Evolutionary conservation across 2,888 invertebrate genomes (phyloP).

Genomic region (Oxystoma pomonae): DNA sequence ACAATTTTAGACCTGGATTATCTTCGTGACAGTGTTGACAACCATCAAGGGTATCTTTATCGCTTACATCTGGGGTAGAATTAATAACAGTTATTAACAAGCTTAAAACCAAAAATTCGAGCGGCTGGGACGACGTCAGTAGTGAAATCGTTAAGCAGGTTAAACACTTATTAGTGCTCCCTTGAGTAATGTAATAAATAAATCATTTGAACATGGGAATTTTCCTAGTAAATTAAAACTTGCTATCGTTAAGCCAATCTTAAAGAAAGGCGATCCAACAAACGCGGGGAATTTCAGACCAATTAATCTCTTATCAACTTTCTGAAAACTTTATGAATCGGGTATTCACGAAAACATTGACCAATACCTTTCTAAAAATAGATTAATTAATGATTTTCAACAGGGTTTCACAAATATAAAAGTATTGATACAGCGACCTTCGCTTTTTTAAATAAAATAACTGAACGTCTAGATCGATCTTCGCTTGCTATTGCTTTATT

Average conservation of each 20-base stretch:
- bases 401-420: not conserved
- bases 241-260: not conserved
- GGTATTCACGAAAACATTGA: not conserved
- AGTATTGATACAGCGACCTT: not conserved
- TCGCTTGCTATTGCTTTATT: not conserved
- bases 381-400: not conserved
- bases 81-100: too few relatives aligned
- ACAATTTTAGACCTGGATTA: too few relatives aligned
- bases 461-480: not conserved
- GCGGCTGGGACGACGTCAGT: not conserved
- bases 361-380: not conserved
- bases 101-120: too few relatives aligned
- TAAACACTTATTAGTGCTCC: too few relatives aligned
- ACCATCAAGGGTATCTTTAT: too few relatives aligned
- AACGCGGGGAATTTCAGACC: not conserved
- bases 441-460: not conserved
- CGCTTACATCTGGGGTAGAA: too few relatives aligned
- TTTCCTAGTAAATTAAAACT: not conserved
- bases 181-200: not conserved
- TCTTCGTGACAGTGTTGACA: too few relatives aligned
- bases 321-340: not conserved
- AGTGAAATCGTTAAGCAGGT: not conserved
- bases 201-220: not conserved
- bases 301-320: not conserved
- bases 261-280: not conserved